Conservation (phyloP, 2,797 vertebrate genomes). For the Amniataba percoides region DNA sequence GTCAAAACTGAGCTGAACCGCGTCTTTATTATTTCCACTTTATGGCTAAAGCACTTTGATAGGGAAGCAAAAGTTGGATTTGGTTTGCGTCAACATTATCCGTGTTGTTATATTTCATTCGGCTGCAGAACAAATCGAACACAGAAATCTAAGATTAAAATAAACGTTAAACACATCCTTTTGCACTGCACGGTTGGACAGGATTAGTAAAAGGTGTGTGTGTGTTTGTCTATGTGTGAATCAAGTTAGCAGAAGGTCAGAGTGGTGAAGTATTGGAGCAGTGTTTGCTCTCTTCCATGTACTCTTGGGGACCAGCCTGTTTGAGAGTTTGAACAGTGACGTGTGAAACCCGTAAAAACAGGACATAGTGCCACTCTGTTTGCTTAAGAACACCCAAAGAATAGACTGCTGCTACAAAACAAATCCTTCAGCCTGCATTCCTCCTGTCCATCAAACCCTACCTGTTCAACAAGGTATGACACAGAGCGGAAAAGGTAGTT, state of each 20-base stretch:
- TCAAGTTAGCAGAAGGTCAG: constrained; percentile 80
- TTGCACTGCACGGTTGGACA: constrained; percentile 9
- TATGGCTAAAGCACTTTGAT: neutral
- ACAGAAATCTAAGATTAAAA: constrained; percentile 26
- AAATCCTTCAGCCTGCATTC: constrained; percentile 78
- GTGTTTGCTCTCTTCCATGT: constrained; percentile 77
- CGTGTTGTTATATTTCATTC: neutral
- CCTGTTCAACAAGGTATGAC: constrained; percentile 73
- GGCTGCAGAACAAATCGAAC: constrained; percentile 8
- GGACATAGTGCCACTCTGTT: constrained; percentile 79
- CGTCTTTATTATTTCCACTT: neutral
- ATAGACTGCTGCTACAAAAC: constrained; percentile 76
- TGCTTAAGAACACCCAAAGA: constrained; percentile 80
- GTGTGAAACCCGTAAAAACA: constrained; percentile 83
- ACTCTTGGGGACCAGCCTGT: constrained; percentile 73
- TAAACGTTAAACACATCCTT: constrained; percentile 36
- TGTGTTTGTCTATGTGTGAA: constrained; percentile 64
- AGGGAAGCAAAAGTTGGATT: neutral
- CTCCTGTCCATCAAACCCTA: constrained; percentile 77
- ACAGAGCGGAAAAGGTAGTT: constrained; percentile 63
- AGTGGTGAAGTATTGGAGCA: constrained; percentile 75
- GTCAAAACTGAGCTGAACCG: neutral
- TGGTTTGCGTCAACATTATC: neutral
- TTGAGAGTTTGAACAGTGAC: constrained; percentile 85
- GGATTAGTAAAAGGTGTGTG: constrained; percentile 44